phyloP scores from a whole-genome alignment of 2,113 vertebrate genomes.

The Theristicus caerulescens region DNA sequence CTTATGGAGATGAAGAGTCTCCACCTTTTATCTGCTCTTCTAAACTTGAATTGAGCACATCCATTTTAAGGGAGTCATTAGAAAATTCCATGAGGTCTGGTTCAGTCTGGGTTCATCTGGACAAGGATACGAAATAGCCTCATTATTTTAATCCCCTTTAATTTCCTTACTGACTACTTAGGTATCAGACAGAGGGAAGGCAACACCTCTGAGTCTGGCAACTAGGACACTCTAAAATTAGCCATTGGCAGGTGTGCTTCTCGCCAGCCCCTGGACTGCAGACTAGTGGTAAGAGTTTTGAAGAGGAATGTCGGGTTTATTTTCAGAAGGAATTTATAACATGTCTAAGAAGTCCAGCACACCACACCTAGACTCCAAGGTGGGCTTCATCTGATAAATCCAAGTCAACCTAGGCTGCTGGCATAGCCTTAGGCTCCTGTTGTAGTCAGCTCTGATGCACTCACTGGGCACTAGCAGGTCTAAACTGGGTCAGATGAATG shows the following conservation, averaged over 20 bases:
- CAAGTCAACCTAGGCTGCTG: background rate
- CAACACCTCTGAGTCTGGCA: background rate
- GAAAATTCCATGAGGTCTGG: background rate
- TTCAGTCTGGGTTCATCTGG: background rate
- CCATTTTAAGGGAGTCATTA: background rate
- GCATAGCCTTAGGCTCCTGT: background rate
- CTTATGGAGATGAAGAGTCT: background rate
- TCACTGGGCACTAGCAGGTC: background rate
- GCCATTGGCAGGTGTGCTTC: background rate
- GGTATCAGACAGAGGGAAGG: background rate
- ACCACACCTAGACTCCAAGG: no score
- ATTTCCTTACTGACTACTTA: background rate
- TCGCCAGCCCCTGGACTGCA: background rate
- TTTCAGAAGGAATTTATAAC: background rate
- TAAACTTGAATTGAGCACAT: background rate
- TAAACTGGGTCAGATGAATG: background rate
- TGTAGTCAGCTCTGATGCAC: background rate
- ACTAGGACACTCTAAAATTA: background rate
- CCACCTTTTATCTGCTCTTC: background rate
- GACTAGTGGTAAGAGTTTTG: background rate
- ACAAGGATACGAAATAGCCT: background rate
- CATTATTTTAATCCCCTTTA: background rate
- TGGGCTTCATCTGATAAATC: background rate
- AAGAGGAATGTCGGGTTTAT: background rate
- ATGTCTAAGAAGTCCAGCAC: background rate